Evolutionary conservation across 2,888 invertebrate species (phyloP).

Genomic region (Antheraea assamensis): DNA sequence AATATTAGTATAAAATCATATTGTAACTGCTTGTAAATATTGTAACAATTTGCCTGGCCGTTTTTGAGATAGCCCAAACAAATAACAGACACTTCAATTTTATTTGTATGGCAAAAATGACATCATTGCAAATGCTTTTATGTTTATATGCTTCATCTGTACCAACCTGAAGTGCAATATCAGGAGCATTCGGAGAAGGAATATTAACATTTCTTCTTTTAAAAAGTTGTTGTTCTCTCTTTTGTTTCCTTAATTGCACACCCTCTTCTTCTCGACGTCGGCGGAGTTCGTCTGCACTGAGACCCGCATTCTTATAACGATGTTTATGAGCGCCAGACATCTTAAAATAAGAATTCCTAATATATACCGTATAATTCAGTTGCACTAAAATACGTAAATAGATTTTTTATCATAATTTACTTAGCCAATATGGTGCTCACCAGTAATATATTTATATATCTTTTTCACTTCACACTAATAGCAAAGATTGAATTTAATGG

Average conservation of each 20-base stretch:
- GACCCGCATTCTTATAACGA: slow-evolving; percentile 96
- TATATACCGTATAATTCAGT: background rate
- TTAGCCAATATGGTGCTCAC: background rate
- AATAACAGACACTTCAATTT: too few relatives aligned
- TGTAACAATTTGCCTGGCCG: too few relatives aligned
- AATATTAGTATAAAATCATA: too few relatives aligned
- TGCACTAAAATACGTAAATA: background rate
- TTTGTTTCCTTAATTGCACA: slow-evolving; percentile 96
- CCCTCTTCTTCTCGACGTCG: slow-evolving; percentile 97
- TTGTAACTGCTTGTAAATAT: too few relatives aligned
- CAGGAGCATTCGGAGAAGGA: slow-evolving; percentile 65
- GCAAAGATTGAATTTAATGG: background rate
- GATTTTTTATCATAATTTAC: background rate
- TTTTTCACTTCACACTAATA: background rate
- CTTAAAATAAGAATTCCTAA: slow-evolving; percentile 56
- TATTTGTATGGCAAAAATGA: too few relatives aligned
- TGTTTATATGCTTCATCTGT: background rate
- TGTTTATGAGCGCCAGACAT: slow-evolving; percentile 94
- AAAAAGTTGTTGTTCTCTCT: slow-evolving; percentile 96
- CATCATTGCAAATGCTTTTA: background rate
- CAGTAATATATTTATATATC: background rate
- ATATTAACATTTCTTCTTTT: slow-evolving; percentile 93
- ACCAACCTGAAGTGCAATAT: slow-evolving; percentile 61
- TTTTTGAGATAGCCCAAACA: too few relatives aligned
- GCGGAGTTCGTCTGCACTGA: slow-evolving; percentile 95